These are phyloP conservation scores for Tenthredo amoena DNA, from an alignment of 2,888 invertebrate genomes.

Conservation along the genomic window DNA sequence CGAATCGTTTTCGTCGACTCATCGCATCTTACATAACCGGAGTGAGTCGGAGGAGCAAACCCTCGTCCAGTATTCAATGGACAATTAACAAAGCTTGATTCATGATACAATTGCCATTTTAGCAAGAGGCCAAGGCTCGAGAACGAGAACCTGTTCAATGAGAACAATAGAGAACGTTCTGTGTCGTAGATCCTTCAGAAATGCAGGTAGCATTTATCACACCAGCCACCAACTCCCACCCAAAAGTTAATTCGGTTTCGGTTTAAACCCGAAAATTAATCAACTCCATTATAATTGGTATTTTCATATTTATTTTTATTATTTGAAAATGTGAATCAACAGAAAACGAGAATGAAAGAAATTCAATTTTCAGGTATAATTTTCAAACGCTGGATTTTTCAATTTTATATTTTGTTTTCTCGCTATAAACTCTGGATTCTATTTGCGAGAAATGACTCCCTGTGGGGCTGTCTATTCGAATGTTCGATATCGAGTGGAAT, in stretches of 20 bases:
- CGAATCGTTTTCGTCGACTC: not conserved
- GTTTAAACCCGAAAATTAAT: not conserved
- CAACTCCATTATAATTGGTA: not conserved
- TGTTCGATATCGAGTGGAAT: not conserved
- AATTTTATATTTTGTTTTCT: not conserved
- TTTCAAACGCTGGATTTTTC: not conserved
- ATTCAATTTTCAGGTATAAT: not conserved
- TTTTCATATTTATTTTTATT: not conserved
- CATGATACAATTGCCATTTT: conserved; percentile 35
- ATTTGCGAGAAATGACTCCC: not conserved
- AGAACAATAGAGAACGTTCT: conserved; percentile 28
- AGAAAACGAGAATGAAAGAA: not conserved
- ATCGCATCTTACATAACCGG: not conserved
- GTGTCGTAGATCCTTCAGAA: not conserved
- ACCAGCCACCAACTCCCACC: not conserved
- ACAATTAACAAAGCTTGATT: conserved; percentile 25
- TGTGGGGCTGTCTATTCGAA: conserved; percentile 5
- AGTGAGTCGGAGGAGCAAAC: not conserved
- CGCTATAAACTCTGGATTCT: not conserved
- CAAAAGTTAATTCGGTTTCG: not conserved
- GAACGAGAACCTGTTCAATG: conserved; percentile 12
- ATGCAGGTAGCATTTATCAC: not conserved
- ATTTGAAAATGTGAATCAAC: not conserved
- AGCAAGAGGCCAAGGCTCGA: conserved; percentile 7
- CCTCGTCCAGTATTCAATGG: conserved; percentile 23